A percentile compares a stretch with the other conserved stretches of the same genome.
These are phyloP conservation scores for Mastomys coucha DNA, from an alignment of 2,113 vertebrate species.

Conservation along the genomic window DNA sequence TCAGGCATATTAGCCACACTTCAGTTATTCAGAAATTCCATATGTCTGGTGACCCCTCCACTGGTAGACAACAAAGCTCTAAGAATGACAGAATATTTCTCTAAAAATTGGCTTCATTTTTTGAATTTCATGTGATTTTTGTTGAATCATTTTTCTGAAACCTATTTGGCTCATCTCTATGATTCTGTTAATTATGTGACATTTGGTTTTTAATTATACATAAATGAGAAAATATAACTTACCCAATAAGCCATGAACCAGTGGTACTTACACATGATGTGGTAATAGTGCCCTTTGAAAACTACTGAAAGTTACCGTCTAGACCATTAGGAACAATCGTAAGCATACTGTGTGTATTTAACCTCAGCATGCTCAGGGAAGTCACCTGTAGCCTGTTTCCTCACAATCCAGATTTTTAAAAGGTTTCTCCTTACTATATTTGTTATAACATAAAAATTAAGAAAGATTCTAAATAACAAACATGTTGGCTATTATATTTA, in stretches of 20 bases:
- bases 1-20: neutral
- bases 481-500: too few relatives aligned
- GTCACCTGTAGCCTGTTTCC: neutral
- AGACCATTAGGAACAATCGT: neutral
- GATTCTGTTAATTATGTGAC: neutral
- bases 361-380: neutral
- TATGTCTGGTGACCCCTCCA: neutral
- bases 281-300: neutral
- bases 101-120: neutral
- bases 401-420: neutral
- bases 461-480: too few relatives aligned
- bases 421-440: too few relatives aligned
- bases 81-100: neutral
- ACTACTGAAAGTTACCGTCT: neutral
- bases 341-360: neutral
- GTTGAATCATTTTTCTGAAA: neutral
- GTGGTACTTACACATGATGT: neutral
- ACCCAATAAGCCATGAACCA: neutral
- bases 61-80: neutral
- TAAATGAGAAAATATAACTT: slow-evolving; percentile 2
- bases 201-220: neutral
- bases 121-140: neutral
- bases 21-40: neutral
- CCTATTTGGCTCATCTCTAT: neutral
- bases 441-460: too few relatives aligned